Evolutionary conservation across 2,113 vertebrate species (phyloP), one percentile per base, ranked within the genome.

Genomic region (Gila orcuttii): DNA sequence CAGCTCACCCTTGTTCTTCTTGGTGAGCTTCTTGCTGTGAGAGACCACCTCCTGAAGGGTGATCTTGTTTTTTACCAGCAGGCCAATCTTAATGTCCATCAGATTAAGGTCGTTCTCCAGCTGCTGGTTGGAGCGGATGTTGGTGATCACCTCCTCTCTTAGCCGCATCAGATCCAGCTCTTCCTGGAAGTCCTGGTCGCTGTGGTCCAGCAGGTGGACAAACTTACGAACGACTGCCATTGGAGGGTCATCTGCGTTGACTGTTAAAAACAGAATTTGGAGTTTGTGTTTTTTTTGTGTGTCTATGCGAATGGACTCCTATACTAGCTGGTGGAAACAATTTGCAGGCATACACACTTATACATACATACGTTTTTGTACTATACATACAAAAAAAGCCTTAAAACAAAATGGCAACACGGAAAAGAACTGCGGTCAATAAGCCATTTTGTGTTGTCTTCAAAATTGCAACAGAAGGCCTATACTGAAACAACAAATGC

Each of bases 41-140:
- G 98, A 99, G 84, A 99, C 98, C 83, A 99, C 98, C 88, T 99
- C 98, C 97, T 99, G 98, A 93, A 99, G 47, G 0, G 98, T 99
- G 88, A 99, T 99, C 93, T 99, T 99, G 89, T 99, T 99, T 92
- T 99, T 99, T 79, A 99, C 98, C 82, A 99, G 95, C 79, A 99
- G 95, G 15, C 98, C 98, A 2, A 99, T 99, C 92, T 99, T 99
- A 91, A 99, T 99, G 88, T 99, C 98, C 98, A 99, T 99, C 90
- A 98, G 96, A 90, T 99, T 99, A 85, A 99, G 96, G 91, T 99
- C 98, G 62, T 99, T 99, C 93, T 99, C 98, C 91, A 99, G 94
- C 88, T 98, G 97, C 90, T 98, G 97, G 92, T 99, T 99, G 85
- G 97, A 98, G 87, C 98, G 97, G 89, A 99, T 97, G 89, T 98